These are phyloP conservation scores for Cephalopholis sonnerati DNA, from an alignment of 2,113 vertebrate genomes.

Conservation along the genomic window DNA sequence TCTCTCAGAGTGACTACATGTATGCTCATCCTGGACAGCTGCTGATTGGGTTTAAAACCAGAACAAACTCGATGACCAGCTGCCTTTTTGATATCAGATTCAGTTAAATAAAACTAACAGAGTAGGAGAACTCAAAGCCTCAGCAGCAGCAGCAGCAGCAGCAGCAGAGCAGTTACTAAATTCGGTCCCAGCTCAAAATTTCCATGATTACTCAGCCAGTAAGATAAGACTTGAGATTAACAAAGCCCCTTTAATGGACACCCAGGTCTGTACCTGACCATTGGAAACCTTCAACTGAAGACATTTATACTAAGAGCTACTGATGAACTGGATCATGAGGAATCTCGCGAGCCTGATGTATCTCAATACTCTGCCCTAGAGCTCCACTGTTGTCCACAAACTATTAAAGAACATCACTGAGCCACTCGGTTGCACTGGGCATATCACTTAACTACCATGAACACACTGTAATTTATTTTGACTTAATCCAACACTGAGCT, in stretches of 20 bases:
- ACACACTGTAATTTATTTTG: neutral
- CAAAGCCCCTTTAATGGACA: neutral
- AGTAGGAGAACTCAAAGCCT: neutral
- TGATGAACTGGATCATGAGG: neutral
- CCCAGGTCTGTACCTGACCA: neutral
- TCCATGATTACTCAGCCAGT: neutral
- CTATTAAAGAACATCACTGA: neutral
- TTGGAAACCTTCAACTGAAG: neutral
- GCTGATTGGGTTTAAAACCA: slow-evolving; percentile 15
- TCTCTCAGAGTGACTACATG: neutral
- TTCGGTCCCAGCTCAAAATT: neutral
- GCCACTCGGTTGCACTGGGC: neutral
- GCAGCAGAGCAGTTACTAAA: neutral
- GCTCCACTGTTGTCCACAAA: neutral
- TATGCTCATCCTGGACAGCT: slow-evolving; percentile 8
- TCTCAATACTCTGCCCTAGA: neutral
- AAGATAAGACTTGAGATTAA: neutral
- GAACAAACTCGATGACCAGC: slow-evolving; percentile 26
- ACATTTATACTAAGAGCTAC: neutral
- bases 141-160: neutral
- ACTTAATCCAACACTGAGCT: too few relatives aligned
- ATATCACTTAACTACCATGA: too few relatives aligned
- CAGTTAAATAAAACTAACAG: slow-evolving; percentile 11
- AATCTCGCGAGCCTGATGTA: neutral
- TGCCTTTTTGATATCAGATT: slow-evolving; percentile 19